Base-by-base conservation (phyloP, 2,797 vertebrate genomes). In the Gouania willdenowi region DNA sequence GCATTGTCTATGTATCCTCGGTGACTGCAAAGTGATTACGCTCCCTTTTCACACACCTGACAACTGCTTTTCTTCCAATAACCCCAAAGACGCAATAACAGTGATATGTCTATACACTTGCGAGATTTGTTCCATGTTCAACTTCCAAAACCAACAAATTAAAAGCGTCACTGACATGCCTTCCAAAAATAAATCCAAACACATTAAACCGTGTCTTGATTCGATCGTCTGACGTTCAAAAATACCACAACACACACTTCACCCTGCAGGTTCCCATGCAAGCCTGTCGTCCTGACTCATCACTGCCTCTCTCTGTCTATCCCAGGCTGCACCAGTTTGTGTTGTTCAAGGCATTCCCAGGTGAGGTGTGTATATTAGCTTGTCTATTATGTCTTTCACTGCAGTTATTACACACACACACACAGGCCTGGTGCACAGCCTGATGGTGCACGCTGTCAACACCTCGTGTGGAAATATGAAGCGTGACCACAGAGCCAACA, bases 261-360 rank as follows among this genome's bases (percentile, higher is more conserved):
- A 30, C 33, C 23, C 18, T 14, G 25, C 65, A 58, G 60, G 53
- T 81, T 79, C 62, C 46, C 68, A 56, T 43, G n/a, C n/a, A 20
- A 4, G 19, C 42, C 5, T 2, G 36, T 35, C 5, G 3, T 35
- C 6, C 2, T 72, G 62, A 74, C 27, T 81, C 69, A 73, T 42
- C 33, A 1, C 9, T 26, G 44, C 21, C 31, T 10, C 24, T 2
- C 31, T 10, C 24, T 2, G 8, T 37, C 25, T 44, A 27, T 52
- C 41, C 61, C 34, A 30, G 15, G 47, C 66, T 60, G 45, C 37
- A 42, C 18, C 10, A 4, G 1, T 17, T 26, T 72, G 22, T 62
- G 23, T 58, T 59, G 51, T 56, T 41, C 0, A 17, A 45, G 24
- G 54, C 71, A 76, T 82, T 81, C 75, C 62, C 73, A 70, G 41